A percentile compares a stretch with the other conserved stretches of the same genome.
These are phyloP conservation scores for Oryzias sinensis DNA, from an alignment of 2,797 vertebrate species.

Conservation along the genomic window DNA sequence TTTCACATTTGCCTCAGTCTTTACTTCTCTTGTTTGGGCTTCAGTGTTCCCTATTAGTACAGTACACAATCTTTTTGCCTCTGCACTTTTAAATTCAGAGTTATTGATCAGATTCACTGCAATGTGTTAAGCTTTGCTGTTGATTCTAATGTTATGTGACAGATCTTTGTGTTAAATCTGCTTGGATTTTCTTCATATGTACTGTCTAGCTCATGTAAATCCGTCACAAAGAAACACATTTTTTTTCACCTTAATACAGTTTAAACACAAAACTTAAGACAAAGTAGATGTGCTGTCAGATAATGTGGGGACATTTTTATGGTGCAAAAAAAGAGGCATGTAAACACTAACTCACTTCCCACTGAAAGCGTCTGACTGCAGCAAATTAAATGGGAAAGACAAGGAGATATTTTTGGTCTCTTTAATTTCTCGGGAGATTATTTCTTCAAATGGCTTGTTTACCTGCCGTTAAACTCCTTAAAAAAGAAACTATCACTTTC, in stretches of 20 bases:
- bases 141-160: too few species aligned
- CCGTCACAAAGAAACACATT: slow-evolving; percentile 1
- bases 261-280: slow-evolving; percentile 18
- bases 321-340: slow-evolving; percentile 9
- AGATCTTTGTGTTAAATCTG: too few species aligned
- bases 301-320: slow-evolving; percentile 36
- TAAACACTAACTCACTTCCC: slow-evolving; percentile 5
- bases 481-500: slow-evolving; percentile 3
- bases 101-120: too few species aligned
- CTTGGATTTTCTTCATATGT: slow-evolving; percentile 26
- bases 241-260: not conserved
- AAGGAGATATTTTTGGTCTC: slow-evolving; percentile 10
- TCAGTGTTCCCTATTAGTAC: slow-evolving; percentile 8
- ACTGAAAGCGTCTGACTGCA: slow-evolving; percentile 4
- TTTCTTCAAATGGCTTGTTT: not conserved
- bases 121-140: too few species aligned
- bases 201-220: slow-evolving; percentile 6
- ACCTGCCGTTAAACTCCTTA: slow-evolving; percentile 12
- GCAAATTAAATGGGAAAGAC: slow-evolving; percentile 3
- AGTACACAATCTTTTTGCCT: not conserved
- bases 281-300: slow-evolving; percentile 21
- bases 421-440: not conserved
- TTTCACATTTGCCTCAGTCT: not conserved
- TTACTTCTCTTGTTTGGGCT: not conserved
- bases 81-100: too few species aligned